These are phyloP conservation scores for Etheostoma nigrum DNA, from an alignment of 2,797 vertebrate species.

Conservation along the genomic window DNA sequence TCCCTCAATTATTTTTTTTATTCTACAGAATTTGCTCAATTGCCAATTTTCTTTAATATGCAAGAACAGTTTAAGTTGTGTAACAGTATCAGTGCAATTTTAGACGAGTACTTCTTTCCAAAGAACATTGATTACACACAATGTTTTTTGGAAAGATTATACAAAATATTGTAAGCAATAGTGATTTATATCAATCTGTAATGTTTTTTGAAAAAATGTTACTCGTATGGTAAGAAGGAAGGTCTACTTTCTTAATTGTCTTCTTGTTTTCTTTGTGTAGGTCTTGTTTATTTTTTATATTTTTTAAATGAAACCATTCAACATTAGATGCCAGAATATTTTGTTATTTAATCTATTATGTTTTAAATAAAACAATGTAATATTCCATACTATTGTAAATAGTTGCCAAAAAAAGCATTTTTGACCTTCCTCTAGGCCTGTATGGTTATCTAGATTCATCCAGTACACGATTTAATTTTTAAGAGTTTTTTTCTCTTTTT, in stretches of 20 bases:
- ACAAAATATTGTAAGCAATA: slow-evolving; percentile 19
- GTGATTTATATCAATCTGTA: slow-evolving; percentile 4
- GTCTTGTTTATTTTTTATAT: background rate
- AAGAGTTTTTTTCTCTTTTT: no score
- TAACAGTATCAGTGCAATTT: slow-evolving; percentile 4
- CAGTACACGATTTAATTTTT: no score
- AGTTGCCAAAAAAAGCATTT: background rate
- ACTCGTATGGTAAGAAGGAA: background rate
- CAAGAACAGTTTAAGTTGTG: slow-evolving; percentile 30
- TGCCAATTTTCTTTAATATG: slow-evolving; percentile 16
- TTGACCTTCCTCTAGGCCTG: background rate
- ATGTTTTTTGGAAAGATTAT: slow-evolving; percentile 10
- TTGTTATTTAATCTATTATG: background rate
- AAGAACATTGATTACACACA: slow-evolving; percentile 9
- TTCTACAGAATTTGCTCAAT: slow-evolving; percentile 27
- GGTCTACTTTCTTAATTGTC: background rate
- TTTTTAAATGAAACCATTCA: background rate
- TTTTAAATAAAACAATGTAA: background rate
- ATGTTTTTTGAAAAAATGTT: background rate
- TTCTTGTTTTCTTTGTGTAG: background rate
- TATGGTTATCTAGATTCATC: no score
- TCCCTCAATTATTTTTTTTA: slow-evolving; percentile 25
- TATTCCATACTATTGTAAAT: background rate
- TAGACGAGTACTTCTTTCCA: slow-evolving; percentile 15
- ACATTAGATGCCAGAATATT: background rate